Evolutionary conservation across 2,113 vertebrate species (phyloP).

Genomic region (Megalops atlanticus): DNA sequence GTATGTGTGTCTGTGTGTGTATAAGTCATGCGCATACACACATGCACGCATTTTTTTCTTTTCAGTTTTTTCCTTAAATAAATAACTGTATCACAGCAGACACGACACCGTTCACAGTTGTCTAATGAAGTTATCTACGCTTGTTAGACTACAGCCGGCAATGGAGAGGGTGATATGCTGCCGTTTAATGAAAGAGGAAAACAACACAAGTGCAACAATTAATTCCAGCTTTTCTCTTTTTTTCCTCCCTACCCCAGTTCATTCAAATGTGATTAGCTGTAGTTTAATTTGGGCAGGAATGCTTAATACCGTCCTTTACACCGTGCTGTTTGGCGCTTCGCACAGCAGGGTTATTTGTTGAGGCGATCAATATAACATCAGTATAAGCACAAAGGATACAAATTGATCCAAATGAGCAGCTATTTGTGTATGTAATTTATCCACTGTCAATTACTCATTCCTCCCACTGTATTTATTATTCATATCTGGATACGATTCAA

Average conservation of each 20-base stretch:
- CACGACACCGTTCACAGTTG: not conserved
- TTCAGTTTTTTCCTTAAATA: not conserved
- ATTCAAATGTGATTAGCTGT: slow-evolving; percentile 14
- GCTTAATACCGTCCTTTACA: slow-evolving; percentile 52
- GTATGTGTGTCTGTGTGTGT: not conserved
- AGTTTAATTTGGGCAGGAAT: slow-evolving; percentile 35
- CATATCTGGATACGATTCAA: slow-evolving; percentile 22
- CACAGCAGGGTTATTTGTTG: slow-evolving; percentile 47
- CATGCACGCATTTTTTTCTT: too few relatives aligned
- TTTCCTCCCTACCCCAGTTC: not conserved
- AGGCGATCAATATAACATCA: not conserved
- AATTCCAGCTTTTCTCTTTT: not conserved
- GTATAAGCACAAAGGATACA: slow-evolving; percentile 48
- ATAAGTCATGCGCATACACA: not conserved
- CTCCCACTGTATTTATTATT: slow-evolving; percentile 33
- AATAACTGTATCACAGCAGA: not conserved
- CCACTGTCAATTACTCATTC: slow-evolving; percentile 40
- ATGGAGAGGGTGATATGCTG: not conserved
- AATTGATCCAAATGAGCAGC: slow-evolving; percentile 60
- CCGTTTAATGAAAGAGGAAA: slow-evolving; percentile 3
- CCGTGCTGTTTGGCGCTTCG: slow-evolving; percentile 28
- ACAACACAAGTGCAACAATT: slow-evolving; percentile 8
- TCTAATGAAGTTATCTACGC: slow-evolving; percentile 9
- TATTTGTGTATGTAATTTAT: slow-evolving; percentile 50
- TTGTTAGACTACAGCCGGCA: slow-evolving; percentile 8